A percentile compares a stretch with the other conserved stretches of the same genome.
phyloP scores from a whole-genome alignment of 2,797 vertebrate species.

The Pseudochromis fuscus region DNA sequence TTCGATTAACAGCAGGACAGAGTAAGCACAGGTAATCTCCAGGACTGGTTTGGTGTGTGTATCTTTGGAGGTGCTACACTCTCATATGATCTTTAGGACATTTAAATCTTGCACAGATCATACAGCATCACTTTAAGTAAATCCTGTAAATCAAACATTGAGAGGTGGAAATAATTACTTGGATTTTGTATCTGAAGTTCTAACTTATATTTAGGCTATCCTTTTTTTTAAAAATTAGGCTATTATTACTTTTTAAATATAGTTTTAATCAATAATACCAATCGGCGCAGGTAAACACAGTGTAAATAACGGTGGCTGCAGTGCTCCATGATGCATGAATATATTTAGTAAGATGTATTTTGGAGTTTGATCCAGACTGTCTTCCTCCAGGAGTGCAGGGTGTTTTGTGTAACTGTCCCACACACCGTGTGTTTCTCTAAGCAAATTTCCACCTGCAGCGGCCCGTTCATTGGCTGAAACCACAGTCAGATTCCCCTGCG shows the following conservation, averaged over 20 bases:
- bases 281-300: background rate
- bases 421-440: conserved; percentile 61
- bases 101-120: conserved; percentile 53
- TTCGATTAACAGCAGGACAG: conserved; percentile 46
- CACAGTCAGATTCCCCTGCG: conserved; percentile 86
- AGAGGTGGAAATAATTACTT: background rate
- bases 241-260: background rate
- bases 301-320: background rate
- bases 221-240: background rate
- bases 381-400: background rate
- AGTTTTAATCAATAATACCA: background rate
- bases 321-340: background rate
- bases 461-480: conserved; percentile 83
- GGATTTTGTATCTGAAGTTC: background rate
- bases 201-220: background rate
- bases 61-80: conserved; percentile 62
- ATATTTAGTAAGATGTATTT: background rate
- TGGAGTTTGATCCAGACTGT: background rate
- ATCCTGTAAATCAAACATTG: conserved; percentile 72
- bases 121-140: conserved; percentile 39
- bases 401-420: conserved; percentile 61
- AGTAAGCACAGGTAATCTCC: conserved; percentile 58
- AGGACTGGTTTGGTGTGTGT: conserved; percentile 81
- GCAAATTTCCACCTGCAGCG: conserved; percentile 80
- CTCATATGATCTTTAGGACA: conserved; percentile 28